Evolutionary conservation across 2,797 vertebrate species (phyloP).

Genomic region (Pelobates cultripes): DNA sequence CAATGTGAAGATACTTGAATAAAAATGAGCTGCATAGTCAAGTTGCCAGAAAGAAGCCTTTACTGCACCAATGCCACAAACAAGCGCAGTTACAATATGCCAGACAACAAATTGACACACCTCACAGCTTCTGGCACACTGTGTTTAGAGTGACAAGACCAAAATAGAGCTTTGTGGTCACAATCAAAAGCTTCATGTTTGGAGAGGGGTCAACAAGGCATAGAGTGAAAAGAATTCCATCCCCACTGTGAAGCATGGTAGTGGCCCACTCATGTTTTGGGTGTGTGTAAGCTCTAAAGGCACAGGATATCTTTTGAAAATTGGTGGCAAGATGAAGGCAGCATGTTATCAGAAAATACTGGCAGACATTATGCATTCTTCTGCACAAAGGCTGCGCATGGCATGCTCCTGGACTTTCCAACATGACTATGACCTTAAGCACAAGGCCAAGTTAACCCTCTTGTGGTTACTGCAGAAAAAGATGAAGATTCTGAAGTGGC

Average conservation of each 20-base stretch:
- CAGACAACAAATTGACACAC: not conserved
- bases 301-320: not conserved
- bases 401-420: not conserved
- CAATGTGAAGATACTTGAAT: not conserved
- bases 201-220: not conserved
- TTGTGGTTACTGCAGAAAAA: not conserved
- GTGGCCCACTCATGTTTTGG: not conserved
- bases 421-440: not conserved
- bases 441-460: not conserved
- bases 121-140: not conserved
- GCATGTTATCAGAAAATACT: slow-evolving; percentile 20
- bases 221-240: too few relatives aligned
- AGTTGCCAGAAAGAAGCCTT: not conserved
- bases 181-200: not conserved
- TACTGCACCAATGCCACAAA: not conserved
- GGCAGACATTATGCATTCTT: not conserved
- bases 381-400: not conserved
- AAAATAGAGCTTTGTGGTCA: not conserved
- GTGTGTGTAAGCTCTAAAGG: slow-evolving; percentile 2
- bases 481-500: not conserved
- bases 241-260: not conserved
- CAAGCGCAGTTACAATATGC: not conserved
- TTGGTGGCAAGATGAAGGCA: slow-evolving; percentile 7
- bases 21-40: slow-evolving; percentile 4
- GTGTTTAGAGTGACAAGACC: not conserved